Conservation (phyloP, 1,140 invertebrate species). For the Cotesia typhae region DNA sequence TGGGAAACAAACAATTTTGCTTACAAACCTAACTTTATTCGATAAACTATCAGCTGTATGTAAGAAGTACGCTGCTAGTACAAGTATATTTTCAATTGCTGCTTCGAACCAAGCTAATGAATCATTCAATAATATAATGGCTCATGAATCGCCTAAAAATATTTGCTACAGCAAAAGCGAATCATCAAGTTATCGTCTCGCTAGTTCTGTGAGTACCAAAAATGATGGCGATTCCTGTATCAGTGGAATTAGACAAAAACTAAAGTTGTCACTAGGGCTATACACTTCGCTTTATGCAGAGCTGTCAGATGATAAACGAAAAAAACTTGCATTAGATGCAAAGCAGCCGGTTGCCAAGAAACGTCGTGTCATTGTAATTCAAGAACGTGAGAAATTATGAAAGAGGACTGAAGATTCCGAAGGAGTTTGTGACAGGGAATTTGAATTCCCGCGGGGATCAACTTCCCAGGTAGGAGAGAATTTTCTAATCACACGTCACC, state of each 20-base stretch:
- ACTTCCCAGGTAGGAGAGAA: too few species aligned
- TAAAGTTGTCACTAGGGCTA: slow-evolving; percentile 22
- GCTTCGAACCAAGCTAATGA: slow-evolving; percentile 48
- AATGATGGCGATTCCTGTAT: slow-evolving; percentile 39
- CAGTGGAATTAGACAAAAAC: slow-evolving; percentile 24
- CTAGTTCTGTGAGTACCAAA: slow-evolving; percentile 38
- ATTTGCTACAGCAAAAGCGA: slow-evolving; percentile 40
- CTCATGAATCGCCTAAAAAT: slow-evolving; percentile 46
- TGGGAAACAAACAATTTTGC: not conserved
- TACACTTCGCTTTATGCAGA: slow-evolving; percentile 20
- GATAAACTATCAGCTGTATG: slow-evolving; percentile 31
- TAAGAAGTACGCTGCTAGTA: slow-evolving; percentile 42
- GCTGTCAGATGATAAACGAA: not conserved
- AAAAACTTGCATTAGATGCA: not conserved
- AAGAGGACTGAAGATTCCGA: slow-evolving; percentile 15
- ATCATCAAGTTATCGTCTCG: slow-evolving; percentile 39
- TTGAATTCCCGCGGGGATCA: too few species aligned
- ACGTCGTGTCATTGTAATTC: not conserved
- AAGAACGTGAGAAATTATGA: not conserved
- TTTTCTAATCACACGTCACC: too few species aligned
- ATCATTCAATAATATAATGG: slow-evolving; percentile 45
- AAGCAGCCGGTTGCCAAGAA: not conserved
- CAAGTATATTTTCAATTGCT: slow-evolving; percentile 40
- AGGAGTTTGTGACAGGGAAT: not conserved
- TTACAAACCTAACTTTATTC: slow-evolving; percentile 13